A percentile compares a stretch with the other conserved stretches of the same genome.
These are phyloP conservation scores for Lithophane socia DNA, from an alignment of 2,888 invertebrate species.

Conservation along the genomic window DNA sequence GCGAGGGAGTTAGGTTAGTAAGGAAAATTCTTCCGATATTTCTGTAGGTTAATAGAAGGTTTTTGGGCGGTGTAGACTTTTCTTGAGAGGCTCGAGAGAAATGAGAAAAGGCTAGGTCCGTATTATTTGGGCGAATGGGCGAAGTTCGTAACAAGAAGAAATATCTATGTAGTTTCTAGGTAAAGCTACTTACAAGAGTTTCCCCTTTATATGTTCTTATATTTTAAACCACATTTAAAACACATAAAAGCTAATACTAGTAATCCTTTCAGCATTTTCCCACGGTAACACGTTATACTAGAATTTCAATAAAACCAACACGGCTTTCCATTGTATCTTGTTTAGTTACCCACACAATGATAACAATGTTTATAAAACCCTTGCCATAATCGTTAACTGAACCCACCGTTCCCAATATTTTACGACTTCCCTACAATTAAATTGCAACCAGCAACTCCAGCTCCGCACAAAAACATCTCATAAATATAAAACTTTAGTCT, in stretches of 20 bases:
- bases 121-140: slow-evolving; percentile 47
- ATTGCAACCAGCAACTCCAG: neutral
- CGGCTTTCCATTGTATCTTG: neutral
- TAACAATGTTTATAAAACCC: neutral
- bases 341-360: neutral
- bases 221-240: neutral
- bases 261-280: neutral
- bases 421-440: neutral
- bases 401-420: neutral
- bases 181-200: slow-evolving; percentile 10
- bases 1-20: slow-evolving; percentile 55
- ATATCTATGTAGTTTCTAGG: slow-evolving; percentile 31
- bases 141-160: slow-evolving; percentile 41
- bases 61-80: slow-evolving; percentile 44
- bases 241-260: neutral
- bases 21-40: slow-evolving; percentile 66
- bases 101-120: slow-evolving; percentile 47
- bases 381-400: too few relatives aligned
- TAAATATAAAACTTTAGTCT: slow-evolving; percentile 33
- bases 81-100: slow-evolving; percentile 52
- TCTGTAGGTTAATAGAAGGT: slow-evolving; percentile 61
- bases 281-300: too few relatives aligned
- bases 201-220: slow-evolving; percentile 5
- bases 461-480: slow-evolving; percentile 31
- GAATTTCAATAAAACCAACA: neutral